Percentiles rank a stretch among this genome's conserved stretches.
phyloP scores from a whole-genome alignment of 2,113 vertebrate species.

The Xenopus tropicalis region DNA sequence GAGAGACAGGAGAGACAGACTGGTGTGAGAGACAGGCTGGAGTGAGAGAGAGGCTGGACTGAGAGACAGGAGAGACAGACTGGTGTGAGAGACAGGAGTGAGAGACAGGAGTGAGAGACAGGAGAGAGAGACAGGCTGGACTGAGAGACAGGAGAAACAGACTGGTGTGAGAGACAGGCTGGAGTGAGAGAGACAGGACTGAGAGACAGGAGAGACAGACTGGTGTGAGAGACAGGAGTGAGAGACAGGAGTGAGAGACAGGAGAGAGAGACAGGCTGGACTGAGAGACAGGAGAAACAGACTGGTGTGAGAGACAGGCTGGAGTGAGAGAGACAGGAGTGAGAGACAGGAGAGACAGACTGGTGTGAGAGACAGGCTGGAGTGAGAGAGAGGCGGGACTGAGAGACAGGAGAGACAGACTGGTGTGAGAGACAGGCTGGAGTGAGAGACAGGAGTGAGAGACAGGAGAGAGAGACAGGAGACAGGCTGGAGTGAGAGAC shows the following conservation, averaged over 20 bases:
- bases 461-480: not conserved
- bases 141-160: too few relatives aligned
- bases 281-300: not conserved
- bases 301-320: not conserved
- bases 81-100: not conserved
- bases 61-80: not conserved
- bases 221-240: not conserved
- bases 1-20: not conserved
- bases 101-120: not conserved
- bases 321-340: not conserved
- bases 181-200: constrained; percentile 2
- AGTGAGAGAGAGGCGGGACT: too few relatives aligned
- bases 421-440: not conserved
- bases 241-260: not conserved
- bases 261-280: not conserved
- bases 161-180: not conserved
- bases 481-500: not conserved
- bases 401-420: too few relatives aligned
- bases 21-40: not conserved
- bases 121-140: not conserved
- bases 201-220: not conserved
- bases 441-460: not conserved
- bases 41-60: not conserved
- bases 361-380: not conserved
- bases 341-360: not conserved